Percentiles rank a stretch among this genome's conserved stretches.
These are phyloP conservation scores for Muricea muricata DNA, from an alignment of 92 coral and sea anemone species.

Conservation along the genomic window DNA sequence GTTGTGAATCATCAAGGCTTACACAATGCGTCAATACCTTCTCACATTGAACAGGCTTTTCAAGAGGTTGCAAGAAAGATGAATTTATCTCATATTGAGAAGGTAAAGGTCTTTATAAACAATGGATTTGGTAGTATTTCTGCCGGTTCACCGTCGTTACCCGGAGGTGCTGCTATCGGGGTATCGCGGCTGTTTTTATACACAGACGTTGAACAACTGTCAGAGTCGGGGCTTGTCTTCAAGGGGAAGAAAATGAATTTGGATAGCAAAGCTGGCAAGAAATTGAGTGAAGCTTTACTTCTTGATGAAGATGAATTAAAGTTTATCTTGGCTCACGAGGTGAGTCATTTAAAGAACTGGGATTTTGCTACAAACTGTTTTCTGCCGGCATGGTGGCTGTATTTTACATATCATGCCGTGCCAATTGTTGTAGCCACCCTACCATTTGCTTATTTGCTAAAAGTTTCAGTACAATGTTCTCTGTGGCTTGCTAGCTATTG, in stretches of 20 bases:
- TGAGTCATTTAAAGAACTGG: conserved; percentile 74
- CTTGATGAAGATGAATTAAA: conserved; percentile 81
- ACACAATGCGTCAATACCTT: conserved; percentile 67
- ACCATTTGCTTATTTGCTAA: conserved; percentile 62
- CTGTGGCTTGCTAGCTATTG: conserved; percentile 73
- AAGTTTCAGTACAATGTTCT: conserved; percentile 35
- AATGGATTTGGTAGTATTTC: conserved; percentile 80
- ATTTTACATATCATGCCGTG: conserved; percentile 76
- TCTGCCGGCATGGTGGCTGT: conserved; percentile 83
- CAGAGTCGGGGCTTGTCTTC: conserved; percentile 70
- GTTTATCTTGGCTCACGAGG: conserved; percentile 88
- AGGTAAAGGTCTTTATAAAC: conserved; percentile 80
- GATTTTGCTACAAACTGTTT: conserved; percentile 71
- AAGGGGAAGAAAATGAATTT: conserved; percentile 65
- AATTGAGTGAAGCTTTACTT: conserved; percentile 72
- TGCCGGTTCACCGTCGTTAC: conserved; percentile 93
- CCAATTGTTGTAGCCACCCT: conserved; percentile 67
- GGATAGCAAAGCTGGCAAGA: conserved; percentile 74
- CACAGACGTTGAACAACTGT: conserved; percentile 74
- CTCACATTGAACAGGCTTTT: conserved; percentile 60
- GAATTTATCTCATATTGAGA: conserved; percentile 58
- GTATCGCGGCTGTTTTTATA: conserved; percentile 81
- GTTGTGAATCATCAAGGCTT: conserved; percentile 3
- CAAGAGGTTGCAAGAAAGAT: conserved; percentile 73
- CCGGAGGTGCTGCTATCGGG: conserved; percentile 93